Base-by-base conservation (phyloP, 2,888 invertebrate genomes). In the Zaprionus obscuricornis region DNA sequence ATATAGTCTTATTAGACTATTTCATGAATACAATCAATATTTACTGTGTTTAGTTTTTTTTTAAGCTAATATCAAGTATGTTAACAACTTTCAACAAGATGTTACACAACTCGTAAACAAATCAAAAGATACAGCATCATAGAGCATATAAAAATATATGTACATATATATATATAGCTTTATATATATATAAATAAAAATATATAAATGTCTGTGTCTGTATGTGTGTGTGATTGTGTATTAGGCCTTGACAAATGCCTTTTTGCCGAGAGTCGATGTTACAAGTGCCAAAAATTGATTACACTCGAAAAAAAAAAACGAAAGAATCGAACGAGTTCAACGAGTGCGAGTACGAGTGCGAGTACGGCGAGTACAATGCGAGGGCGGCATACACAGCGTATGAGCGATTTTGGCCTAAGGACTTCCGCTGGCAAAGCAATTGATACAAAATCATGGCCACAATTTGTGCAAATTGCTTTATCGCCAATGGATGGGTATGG, bases 401-500 rank as follows among this genome's bases (percentile, higher is more conserved):
- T 78, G 78, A 66, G 70, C 67, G 63, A 76, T 66, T 66, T 45
- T 66, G 63, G 36, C 63, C 52, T 39, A 14, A 54, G 66, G 17
- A 65, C 54, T 56, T 52, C 52, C 45, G 46, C 40, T 71, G 54
- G 58, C 49, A 55, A 55, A 59, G 65, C 77, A 84, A 84, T 77
- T 77, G 76, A 77, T 84, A 81, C 69, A 82, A 85, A 78, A 85
- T 78, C 78, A 85, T 74, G 66, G 78, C 59, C 59, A 58, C 82
- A 85, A 73, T 75, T 71, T 71, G 58, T 42, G 58, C 62, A 77
- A 77, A 77, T 84, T 81, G 77, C 75, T 72, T 72, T 73, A 76
- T 66, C 55, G 62, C 14, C 46, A 45, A 27, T 34, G 10, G 4
- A 1, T 5, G 26, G 2, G 8, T 4, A 8, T 6, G 8, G 8